Percentiles rank a stretch among this genome's conserved stretches.
These are phyloP conservation scores for Gymnogyps californianus DNA, from an alignment of 2,113 vertebrate species.

Conservation along the genomic window DNA sequence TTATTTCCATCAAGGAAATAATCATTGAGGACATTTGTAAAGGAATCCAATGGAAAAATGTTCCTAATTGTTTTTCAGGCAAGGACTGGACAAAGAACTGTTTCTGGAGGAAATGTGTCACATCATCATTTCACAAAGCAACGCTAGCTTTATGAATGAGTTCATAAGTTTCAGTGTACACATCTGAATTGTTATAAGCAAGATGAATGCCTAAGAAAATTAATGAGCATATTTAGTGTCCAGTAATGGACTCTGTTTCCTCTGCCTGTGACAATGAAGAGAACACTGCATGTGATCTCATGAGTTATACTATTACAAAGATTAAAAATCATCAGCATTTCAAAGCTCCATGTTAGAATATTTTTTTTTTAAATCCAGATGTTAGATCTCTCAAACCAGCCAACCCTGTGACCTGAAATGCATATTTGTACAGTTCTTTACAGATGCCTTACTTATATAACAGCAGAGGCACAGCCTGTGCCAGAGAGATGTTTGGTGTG, in stretches of 20 bases:
- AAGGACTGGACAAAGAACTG: background rate
- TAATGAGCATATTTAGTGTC: conserved; percentile 17
- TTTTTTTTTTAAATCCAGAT: background rate
- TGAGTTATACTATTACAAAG: background rate
- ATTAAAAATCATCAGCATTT: background rate
- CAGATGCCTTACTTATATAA: background rate
- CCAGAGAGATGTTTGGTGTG: background rate
- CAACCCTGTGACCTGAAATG: background rate
- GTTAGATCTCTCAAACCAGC: background rate
- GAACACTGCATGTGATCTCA: background rate
- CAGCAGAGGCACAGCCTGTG: background rate
- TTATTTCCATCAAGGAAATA: background rate
- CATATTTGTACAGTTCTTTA: background rate
- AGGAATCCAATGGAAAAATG: background rate
- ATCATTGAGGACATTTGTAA: background rate
- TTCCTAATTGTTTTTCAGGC: background rate
- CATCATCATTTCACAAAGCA: background rate
- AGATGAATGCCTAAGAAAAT: background rate
- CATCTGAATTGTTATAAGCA: background rate
- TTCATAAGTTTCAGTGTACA: background rate
- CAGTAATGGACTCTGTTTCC: background rate
- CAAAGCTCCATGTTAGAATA: background rate
- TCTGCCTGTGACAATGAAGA: background rate
- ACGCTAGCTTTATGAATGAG: background rate
- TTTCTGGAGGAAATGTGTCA: background rate